phyloP scores from a whole-genome alignment of 2,888 invertebrate species.

The Microctonus aethiopoides region DNA sequence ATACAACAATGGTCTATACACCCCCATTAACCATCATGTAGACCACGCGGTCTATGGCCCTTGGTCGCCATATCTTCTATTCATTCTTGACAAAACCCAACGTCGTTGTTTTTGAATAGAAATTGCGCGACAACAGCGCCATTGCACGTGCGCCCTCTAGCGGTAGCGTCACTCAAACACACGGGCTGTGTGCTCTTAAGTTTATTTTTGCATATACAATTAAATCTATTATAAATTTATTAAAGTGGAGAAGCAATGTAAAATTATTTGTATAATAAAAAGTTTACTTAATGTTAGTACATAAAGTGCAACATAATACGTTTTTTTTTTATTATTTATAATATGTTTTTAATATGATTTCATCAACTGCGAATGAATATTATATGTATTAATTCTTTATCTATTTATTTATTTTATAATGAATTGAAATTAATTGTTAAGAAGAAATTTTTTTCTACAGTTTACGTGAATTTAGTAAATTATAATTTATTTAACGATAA shows the following conservation, averaged over 20 bases:
- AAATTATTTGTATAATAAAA: background rate
- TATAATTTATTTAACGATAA: too few relatives aligned
- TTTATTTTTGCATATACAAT: background rate
- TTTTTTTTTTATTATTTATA: too few relatives aligned
- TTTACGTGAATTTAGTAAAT: too few relatives aligned
- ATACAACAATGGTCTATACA: conserved; percentile 66
- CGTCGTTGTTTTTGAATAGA: background rate
- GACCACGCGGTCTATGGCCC: conserved; percentile 49
- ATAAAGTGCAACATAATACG: too few relatives aligned
- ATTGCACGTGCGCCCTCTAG: conserved; percentile 28
- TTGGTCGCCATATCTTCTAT: background rate
- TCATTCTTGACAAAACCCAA: background rate
- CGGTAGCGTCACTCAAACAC: conserved; percentile 17
- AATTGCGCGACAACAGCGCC: background rate
- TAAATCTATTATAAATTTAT: background rate
- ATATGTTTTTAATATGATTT: too few relatives aligned
- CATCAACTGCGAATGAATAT: too few relatives aligned
- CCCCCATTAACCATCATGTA: conserved; percentile 64
- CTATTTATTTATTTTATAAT: too few relatives aligned
- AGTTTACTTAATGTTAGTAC: too few relatives aligned
- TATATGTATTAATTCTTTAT: too few relatives aligned
- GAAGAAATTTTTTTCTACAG: too few relatives aligned
- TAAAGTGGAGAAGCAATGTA: background rate
- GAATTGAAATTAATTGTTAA: too few relatives aligned
- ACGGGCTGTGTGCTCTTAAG: background rate